Evolutionary conservation across 2,888 invertebrate genomes (phyloP).

Genomic region (Opisthograptis luteolata): DNA sequence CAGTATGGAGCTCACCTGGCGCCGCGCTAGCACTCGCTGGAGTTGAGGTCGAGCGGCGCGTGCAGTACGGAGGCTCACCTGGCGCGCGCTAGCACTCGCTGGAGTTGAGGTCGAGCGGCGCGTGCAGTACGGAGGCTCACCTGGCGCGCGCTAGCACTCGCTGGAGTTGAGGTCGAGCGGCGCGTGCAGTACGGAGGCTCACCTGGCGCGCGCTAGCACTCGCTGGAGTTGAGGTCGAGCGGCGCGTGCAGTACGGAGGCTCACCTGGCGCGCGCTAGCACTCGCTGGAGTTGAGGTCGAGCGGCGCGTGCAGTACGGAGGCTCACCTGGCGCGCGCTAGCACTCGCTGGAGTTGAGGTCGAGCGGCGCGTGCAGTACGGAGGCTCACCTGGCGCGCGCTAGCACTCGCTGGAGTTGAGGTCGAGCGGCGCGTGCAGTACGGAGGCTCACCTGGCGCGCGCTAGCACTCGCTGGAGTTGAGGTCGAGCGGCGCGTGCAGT

Average conservation of each 20-base stretch:
- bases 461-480: constrained; percentile 27
- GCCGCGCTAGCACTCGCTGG: constrained; percentile 93
- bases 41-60: no score
- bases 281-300: constrained; percentile 85
- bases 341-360: constrained; percentile 83
- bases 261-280: constrained; percentile 90
- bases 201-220: constrained; percentile 90
- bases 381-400: background rate
- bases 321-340: constrained; percentile 90
- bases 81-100: constrained; percentile 92
- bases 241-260: no score
- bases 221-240: constrained; percentile 84
- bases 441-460: no score
- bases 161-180: constrained; percentile 85
- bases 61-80: constrained; percentile 50
- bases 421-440: constrained; percentile 3
- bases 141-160: constrained; percentile 91
- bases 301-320: constrained; percentile 88
- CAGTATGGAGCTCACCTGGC: constrained; percentile 87
- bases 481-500: constrained; percentile 86
- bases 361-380: no score
- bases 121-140: no score
- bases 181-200: no score
- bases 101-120: constrained; percentile 86
- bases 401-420: constrained; percentile 23